Percentiles rank a stretch among this genome's conserved stretches.
Conservation (phyloP, 2,113 vertebrate genomes). For the Nicator chloris region DNA sequence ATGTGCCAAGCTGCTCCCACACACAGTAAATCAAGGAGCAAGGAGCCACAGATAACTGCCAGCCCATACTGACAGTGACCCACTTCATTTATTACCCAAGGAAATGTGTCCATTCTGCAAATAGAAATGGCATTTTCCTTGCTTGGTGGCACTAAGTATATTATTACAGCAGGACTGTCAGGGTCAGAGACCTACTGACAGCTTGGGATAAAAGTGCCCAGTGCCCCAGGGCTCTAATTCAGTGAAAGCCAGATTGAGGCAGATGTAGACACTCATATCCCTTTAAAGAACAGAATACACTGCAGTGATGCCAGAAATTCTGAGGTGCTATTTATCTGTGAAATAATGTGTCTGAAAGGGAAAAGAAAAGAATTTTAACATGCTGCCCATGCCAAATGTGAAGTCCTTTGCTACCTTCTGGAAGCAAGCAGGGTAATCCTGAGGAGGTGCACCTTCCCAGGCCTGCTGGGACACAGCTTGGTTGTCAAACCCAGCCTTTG, state of each 20-base stretch:
- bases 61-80: background rate
- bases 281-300: background rate
- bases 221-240: background rate
- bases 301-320: background rate
- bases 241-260: background rate
- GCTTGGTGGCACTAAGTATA: background rate
- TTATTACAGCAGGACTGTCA: background rate
- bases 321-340: background rate
- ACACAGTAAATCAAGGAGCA: slow-evolving; percentile 10
- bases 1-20: background rate
- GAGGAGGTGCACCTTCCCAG: background rate
- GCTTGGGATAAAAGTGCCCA: background rate
- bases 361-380: background rate
- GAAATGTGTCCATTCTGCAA: background rate
- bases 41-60: background rate
- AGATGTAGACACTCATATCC: rapidly evolving
- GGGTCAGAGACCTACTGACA: background rate
- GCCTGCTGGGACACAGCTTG: background rate
- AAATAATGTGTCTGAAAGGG: background rate
- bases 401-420: background rate
- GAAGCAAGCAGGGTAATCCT: background rate
- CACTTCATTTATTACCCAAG: background rate
- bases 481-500: background rate
- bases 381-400: background rate
- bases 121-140: background rate